Conservation (phyloP, 2,888 invertebrate genomes). For the Odontothrips loti region DNA sequence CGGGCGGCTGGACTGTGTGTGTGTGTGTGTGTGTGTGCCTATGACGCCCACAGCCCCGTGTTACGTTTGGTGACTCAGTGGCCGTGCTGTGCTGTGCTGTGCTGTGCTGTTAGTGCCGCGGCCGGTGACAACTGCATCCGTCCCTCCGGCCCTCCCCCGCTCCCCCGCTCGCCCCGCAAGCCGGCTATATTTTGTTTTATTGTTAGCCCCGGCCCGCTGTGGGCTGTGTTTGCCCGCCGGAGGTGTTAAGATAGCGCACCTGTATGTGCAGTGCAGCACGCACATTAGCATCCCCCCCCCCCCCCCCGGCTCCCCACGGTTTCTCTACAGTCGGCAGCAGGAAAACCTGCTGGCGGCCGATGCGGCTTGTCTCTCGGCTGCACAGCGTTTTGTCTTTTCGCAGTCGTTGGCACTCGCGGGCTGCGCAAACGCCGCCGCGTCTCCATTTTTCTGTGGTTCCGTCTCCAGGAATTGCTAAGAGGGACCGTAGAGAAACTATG, state of each 20-base stretch:
- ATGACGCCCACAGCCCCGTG: slow-evolving; percentile 27
- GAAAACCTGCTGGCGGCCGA: too few relatives aligned
- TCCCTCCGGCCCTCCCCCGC: neutral
- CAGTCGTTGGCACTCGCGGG: neutral
- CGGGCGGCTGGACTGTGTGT: slow-evolving; percentile 26
- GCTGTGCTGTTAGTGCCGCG: neutral
- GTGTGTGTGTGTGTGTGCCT: slow-evolving; percentile 33
- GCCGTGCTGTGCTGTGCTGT: slow-evolving; percentile 15
- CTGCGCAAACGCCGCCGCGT: too few relatives aligned
- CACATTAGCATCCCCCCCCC: too few relatives aligned
- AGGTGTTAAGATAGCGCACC: slow-evolving; percentile 17
- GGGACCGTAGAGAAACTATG: too few relatives aligned
- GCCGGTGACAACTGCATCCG: neutral
- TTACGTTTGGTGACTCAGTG: slow-evolving; percentile 38
- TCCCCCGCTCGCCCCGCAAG: neutral
- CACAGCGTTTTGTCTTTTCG: too few relatives aligned
- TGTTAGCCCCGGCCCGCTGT: neutral
- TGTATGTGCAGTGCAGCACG: neutral
- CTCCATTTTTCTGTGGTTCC: too few relatives aligned
- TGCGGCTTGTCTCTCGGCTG: too few relatives aligned
- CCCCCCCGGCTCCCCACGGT: too few relatives aligned
- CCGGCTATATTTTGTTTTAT: neutral
- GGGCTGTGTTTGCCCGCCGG: neutral
- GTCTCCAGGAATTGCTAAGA: too few relatives aligned
- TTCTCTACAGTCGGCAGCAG: too few relatives aligned